Base-by-base conservation (phyloP, 1,140 invertebrate genomes). In the Goniozus legneri region DNA sequence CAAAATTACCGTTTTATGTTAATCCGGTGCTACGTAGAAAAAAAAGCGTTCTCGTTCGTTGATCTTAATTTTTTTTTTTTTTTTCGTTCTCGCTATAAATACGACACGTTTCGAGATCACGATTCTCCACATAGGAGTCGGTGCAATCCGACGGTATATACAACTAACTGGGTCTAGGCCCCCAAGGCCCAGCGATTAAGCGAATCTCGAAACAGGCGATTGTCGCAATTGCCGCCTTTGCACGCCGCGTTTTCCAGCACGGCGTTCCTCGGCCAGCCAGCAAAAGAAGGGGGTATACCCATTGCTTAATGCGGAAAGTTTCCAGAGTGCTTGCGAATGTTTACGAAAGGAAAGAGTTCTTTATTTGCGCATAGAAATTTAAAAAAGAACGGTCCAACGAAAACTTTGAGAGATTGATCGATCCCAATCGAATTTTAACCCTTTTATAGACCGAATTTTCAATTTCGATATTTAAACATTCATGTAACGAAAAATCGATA, bases 131-230 rank as follows among this genome's bases (percentile, higher is more conserved):
- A 46, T 42, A 40, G 44, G 44, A 31, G 47, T 46, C 49, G 55
- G 45, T 53, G 50, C 51, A 59, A 66, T 56, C 43, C 50, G 44
- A 61, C n/a, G n/a, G n/a, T n/a, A n/a, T n/a, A n/a, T n/a, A n/a
- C n/a, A n/a, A 58, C 44, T 52, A 69, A 67, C 55, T 67, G 61
- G 67, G 66, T 70, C 66, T 70, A 70, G 69, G 67, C 64, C 67
- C 61, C 57, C 63, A 66, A 66, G 64, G 64, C 60, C 64, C 67
- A 44, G 43, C 61, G 53, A 63, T 66, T 63, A 65, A 69, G 56
- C 54, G 61, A 69, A 72, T 72, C 66, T 70, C 64, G 56, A 67
- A 64, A 67, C 58, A 57, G 54, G 53, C n/a, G 49, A 58, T 55
- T 72, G 67, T 68, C 62, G 67, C 62, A 70, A 70, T 65, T 56